Percentiles rank a stretch among this genome's conserved stretches.
Evolutionary conservation across 1,140 invertebrate species (phyloP).

Genomic region (Zaprionus capensis): DNA sequence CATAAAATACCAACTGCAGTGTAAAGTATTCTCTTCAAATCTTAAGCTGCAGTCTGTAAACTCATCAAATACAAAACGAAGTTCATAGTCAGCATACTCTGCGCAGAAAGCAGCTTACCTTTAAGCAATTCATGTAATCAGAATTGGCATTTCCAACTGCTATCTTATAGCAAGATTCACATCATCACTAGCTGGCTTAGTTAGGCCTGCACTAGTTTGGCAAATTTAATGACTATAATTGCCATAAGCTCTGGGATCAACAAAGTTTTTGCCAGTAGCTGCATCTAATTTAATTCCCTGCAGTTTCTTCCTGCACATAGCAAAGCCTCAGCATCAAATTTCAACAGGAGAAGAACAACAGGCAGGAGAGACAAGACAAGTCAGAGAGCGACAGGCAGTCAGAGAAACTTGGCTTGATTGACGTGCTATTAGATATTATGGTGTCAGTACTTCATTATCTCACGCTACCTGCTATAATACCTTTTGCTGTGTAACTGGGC

Average conservation of each 20-base stretch:
- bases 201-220: background rate
- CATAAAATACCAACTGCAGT: too few species aligned
- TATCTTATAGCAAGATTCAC: background rate
- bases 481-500: background rate
- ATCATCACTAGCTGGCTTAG: background rate
- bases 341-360: background rate
- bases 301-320: too few species aligned
- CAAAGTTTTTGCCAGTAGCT: too few species aligned
- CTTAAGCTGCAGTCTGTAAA: too few species aligned
- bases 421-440: slow-evolving; percentile 9
- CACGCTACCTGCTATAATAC: slow-evolving; percentile 2
- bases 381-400: background rate
- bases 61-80: background rate
- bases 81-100: background rate
- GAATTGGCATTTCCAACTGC: background rate
- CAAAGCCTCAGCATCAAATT: too few species aligned
- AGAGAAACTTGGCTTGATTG: background rate
- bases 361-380: background rate
- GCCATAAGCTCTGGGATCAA: too few species aligned
- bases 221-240: background rate
- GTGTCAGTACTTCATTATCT: slow-evolving; percentile 11
- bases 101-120: background rate
- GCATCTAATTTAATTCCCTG: too few species aligned
- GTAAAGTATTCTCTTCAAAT: background rate
- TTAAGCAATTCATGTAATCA: background rate